Evolutionary conservation across 2,888 invertebrate species (phyloP), one percentile per base, ranked within the genome.

Genomic region (Amphipyra berbera): DNA sequence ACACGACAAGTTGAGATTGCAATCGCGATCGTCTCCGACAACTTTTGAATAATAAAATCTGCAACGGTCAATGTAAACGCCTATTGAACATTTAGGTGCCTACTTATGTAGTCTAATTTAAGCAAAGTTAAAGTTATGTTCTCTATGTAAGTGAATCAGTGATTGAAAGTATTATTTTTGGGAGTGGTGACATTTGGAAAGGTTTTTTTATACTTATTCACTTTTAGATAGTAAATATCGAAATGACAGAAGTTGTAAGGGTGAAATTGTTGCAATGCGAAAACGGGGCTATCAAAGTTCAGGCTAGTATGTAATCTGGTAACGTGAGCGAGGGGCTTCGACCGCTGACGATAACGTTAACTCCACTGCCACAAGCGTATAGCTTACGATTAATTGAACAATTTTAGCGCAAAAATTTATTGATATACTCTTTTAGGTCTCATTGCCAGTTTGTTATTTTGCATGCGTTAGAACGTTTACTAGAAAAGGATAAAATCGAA

Each of bases 281-380:
- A 90, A 87, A 86, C 81, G 84, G 78, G 88, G 89, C 88, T 92
- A 91, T 91, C 89, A 84, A 83, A 87, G 90, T 89, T 90, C 90
- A 89, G 84, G 82, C 85, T 83, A 84, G 86, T 82, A 87, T 85
- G 84, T 90, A 89, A 90, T 91, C 90, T 89, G 86, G 83, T 86
- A 88, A 86, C 82, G 80, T 82, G 82, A 88, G 86, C 84, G 82
- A 84, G 90, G 91, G 90, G 90, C 91, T 93, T 89, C 92, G 92
- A 92, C 92, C 91, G 91, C 85, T 75, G 77, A 80, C 79, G 90
- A 90, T 90, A 91, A 90, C 85, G 84, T 84, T 82, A 84, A 83
- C 84, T 86, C 86, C 81, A 81, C 79, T 77, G 73, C 63, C 68
- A 76, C 70, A 63, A 58, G 59, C 60, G 53, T 65, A 57, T 60